Conservation (phyloP, 2,888 invertebrate species). For the Craniophora ligustri region DNA sequence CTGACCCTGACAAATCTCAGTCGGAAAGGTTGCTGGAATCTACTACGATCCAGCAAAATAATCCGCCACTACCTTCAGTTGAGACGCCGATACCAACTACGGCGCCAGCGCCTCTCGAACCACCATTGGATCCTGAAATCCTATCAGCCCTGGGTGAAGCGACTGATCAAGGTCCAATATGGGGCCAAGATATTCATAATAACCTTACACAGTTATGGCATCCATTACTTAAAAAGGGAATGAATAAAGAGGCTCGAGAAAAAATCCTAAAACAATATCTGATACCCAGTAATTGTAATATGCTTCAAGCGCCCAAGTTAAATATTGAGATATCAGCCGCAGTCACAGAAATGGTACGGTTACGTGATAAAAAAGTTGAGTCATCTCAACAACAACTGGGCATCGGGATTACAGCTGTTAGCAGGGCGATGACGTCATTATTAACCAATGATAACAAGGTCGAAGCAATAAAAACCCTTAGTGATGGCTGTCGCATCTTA, state of each 20-base stretch:
- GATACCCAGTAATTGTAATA: constrained; percentile 9
- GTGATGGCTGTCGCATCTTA: constrained; percentile 13
- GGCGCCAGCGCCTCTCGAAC: background rate
- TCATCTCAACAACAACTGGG: constrained; percentile 10
- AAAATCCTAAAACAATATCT: constrained; percentile 9
- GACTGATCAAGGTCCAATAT: constrained; percentile 6
- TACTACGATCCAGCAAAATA: background rate
- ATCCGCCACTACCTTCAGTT: background rate
- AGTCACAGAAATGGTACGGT: constrained; percentile 6
- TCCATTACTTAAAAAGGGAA: constrained; percentile 7
- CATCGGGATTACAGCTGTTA: constrained; percentile 13
- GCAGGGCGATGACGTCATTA: constrained; percentile 7
- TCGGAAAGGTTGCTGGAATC: background rate
- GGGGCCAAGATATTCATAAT: background rate
- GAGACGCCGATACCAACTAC: background rate
- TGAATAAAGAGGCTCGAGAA: constrained; percentile 4
- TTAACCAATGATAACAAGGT: constrained; percentile 11
- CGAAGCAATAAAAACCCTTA: constrained; percentile 7
- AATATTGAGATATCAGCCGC: constrained; percentile 17
- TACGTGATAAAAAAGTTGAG: constrained; percentile 22
- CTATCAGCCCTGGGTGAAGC: constrained; percentile 13
- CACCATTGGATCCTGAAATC: constrained; percentile 15
- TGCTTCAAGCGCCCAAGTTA: constrained; percentile 14
- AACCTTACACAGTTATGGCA: constrained; percentile 3
- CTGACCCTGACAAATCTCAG: background rate